phyloP scores from a whole-genome alignment of 2,113 vertebrate genomes.

The Muscicapa adusta region DNA sequence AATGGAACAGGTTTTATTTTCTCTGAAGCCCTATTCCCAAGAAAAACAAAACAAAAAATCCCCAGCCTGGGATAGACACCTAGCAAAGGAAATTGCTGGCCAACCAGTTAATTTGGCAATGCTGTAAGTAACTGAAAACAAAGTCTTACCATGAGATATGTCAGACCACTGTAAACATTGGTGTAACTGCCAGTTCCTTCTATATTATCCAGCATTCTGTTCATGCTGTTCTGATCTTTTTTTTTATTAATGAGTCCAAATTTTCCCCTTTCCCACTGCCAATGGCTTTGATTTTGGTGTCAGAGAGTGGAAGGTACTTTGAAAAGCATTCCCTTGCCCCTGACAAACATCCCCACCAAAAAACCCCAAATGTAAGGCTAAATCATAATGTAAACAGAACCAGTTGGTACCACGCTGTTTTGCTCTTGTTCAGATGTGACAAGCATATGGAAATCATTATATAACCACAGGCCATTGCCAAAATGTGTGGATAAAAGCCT shows the following conservation, averaged over 20 bases:
- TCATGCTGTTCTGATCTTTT: not conserved
- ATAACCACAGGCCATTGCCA: not conserved
- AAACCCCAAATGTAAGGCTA: not conserved
- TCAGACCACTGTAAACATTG: not conserved
- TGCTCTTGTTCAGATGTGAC: not conserved
- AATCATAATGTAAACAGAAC: not conserved
- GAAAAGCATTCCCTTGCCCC: not conserved
- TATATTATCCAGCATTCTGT: not conserved
- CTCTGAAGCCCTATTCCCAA: not conserved
- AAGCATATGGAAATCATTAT: constrained; percentile 23
- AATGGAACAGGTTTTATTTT: not conserved
- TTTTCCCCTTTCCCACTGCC: not conserved
- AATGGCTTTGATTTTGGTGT: not conserved
- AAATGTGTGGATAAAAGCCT: not conserved
- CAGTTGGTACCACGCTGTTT: not conserved
- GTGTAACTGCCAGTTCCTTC: not conserved
- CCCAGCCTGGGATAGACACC: not conserved
- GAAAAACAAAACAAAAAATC: not conserved
- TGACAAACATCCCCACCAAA: not conserved
- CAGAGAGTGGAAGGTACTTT: not conserved
- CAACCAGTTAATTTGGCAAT: not conserved
- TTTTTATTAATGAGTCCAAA: not conserved
- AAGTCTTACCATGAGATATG: not conserved
- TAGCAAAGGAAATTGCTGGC: not conserved
- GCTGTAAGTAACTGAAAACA: not conserved